Conservation (phyloP, 2,888 invertebrate genomes). For the Stratiomys singularior region DNA sequence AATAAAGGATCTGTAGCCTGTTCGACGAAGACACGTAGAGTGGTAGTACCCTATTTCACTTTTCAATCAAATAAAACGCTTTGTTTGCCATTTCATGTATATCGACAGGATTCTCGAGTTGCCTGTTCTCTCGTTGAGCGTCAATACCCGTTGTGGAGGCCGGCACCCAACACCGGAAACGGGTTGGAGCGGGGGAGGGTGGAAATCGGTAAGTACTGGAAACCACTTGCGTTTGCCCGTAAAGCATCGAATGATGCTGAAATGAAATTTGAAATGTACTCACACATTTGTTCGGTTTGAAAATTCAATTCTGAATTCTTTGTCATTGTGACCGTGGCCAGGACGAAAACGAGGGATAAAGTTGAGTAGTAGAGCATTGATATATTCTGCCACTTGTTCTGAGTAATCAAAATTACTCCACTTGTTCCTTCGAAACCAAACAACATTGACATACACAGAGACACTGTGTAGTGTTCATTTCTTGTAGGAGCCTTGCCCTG, state of each 20-base stretch:
- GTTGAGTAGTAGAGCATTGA: conserved; percentile 41
- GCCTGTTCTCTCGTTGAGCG: not conserved
- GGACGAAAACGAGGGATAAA: not conserved
- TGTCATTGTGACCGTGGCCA: conserved; percentile 38
- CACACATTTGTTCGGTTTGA: conserved; percentile 51
- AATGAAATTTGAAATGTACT: conserved; percentile 52
- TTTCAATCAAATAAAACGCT: conserved; percentile 50
- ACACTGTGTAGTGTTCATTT: conserved; percentile 16
- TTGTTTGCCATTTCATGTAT: conserved; percentile 51
- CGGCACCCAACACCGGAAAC: not conserved
- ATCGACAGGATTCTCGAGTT: conserved; percentile 40
- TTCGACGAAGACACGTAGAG: conserved; percentile 24
- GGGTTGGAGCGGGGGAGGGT: not conserved
- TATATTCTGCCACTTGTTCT: conserved; percentile 51
- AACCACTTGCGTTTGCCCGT: conserved; percentile 48
- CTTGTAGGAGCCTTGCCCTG: no score
- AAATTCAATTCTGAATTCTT: conserved; percentile 51
- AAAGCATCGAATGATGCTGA: conserved; percentile 45
- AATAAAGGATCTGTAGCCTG: conserved; percentile 19
- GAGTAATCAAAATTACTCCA: conserved; percentile 52
- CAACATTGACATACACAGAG: conserved; percentile 30
- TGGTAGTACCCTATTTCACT: conserved; percentile 41
- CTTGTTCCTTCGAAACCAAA: conserved; percentile 48
- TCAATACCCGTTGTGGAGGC: not conserved
- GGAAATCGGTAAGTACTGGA: conserved; percentile 28